Percentiles rank a stretch among this genome's conserved stretches.
Conservation (phyloP, 2,888 invertebrate species). For the Aspidapion aeneum region DNA sequence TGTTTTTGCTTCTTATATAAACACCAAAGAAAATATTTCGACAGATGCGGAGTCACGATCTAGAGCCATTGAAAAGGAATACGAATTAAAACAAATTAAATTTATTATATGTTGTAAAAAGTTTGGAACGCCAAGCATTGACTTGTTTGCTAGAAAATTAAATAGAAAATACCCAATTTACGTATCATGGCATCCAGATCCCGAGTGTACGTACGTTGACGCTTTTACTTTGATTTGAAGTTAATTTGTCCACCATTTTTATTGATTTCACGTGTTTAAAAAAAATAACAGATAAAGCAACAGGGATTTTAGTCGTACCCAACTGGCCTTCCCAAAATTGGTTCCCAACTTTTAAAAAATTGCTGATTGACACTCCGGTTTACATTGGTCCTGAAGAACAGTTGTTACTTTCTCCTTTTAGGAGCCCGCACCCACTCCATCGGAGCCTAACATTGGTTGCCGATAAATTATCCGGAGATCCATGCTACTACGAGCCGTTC, state of each 20-base stretch:
- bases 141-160: neutral
- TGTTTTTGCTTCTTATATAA: neutral
- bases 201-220: neutral
- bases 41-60: neutral
- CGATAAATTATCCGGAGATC: neutral
- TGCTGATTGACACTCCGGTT: neutral
- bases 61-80: neutral
- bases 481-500: neutral
- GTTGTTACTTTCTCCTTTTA: neutral
- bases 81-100: neutral
- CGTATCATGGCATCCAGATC: neutral
- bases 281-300: neutral
- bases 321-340: neutral
- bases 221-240: no score
- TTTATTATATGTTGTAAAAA: neutral
- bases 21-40: neutral
- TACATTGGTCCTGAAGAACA: neutral
- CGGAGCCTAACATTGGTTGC: neutral
- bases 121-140: neutral
- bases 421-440: neutral
- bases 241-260: neutral
- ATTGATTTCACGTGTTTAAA: neutral
- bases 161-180: neutral
- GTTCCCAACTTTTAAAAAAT: neutral
- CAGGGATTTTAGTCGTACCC: neutral